Evolutionary conservation across 2,888 invertebrate species (phyloP).

Genomic region (Sphecodes monilicornis): DNA sequence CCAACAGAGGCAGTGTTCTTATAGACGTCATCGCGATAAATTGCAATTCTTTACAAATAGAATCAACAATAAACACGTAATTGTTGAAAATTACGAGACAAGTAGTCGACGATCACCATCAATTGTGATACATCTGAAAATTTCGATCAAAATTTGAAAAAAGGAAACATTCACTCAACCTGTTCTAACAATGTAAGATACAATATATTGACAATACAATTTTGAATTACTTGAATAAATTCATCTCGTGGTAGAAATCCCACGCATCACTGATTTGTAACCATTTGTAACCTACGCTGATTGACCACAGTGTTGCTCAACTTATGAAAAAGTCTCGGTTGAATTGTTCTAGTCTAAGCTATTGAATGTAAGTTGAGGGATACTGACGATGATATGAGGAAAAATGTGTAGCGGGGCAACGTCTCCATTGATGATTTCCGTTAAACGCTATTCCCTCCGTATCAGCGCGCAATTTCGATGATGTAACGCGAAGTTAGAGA

Average conservation of each 20-base stretch:
- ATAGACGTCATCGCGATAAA: conserved; percentile 66
- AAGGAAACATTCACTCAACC: neutral
- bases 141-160: neutral
- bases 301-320: neutral
- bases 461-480: neutral
- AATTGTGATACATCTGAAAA: neutral
- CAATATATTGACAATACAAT: too few species aligned
- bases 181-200: neutral
- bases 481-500: neutral
- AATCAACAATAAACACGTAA: conserved; percentile 29
- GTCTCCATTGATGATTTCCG: neutral
- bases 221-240: neutral
- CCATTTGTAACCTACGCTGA: neutral
- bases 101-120: neutral
- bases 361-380: neutral
- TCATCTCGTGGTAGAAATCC: neutral
- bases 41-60: conserved; percentile 12
- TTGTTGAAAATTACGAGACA: neutral
- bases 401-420: neutral
- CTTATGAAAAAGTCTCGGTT: neutral
- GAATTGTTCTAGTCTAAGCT: neutral
- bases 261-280: neutral
- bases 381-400: neutral
- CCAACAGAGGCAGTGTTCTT: conserved; percentile 71
- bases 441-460: neutral